Evolutionary conservation across 2,797 vertebrate species (phyloP).

Genomic region (Tenualosa thibaudeaui): DNA sequence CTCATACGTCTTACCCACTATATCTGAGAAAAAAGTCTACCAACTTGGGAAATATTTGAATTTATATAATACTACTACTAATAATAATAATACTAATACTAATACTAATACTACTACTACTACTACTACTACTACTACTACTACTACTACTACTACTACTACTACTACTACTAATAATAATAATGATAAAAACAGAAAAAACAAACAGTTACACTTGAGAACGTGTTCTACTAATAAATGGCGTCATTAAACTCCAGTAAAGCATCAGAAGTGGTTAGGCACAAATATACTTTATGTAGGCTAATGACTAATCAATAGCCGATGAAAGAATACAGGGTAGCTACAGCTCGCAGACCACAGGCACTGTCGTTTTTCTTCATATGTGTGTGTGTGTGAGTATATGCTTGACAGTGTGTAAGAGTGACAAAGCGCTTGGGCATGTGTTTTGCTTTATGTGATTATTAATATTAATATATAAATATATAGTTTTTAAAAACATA

Average conservation of each 20-base stretch:
- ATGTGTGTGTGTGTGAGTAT: slow-evolving; percentile 14
- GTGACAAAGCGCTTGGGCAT: neutral
- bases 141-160: no score
- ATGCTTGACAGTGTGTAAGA: neutral
- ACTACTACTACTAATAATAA: no score
- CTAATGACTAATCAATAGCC: neutral
- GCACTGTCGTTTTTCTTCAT: no score
- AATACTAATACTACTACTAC: no score
- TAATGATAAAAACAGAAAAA: no score
- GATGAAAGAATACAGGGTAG: neutral
- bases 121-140: no score
- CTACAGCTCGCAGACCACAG: no score
- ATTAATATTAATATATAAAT: neutral
- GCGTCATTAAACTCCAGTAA: neutral
- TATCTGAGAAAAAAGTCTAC: neutral
- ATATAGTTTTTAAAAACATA: no score
- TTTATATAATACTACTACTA: neutral
- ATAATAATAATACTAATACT: no score
- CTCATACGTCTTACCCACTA: neutral
- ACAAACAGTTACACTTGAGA: neutral
- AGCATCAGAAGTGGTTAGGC: neutral
- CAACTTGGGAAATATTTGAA: neutral
- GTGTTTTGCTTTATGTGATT: neutral
- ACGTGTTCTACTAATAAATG: neutral
- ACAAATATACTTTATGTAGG: neutral